Conservation (phyloP, 2,113 vertebrate species). For the Pelecanoides urinatrix region DNA sequence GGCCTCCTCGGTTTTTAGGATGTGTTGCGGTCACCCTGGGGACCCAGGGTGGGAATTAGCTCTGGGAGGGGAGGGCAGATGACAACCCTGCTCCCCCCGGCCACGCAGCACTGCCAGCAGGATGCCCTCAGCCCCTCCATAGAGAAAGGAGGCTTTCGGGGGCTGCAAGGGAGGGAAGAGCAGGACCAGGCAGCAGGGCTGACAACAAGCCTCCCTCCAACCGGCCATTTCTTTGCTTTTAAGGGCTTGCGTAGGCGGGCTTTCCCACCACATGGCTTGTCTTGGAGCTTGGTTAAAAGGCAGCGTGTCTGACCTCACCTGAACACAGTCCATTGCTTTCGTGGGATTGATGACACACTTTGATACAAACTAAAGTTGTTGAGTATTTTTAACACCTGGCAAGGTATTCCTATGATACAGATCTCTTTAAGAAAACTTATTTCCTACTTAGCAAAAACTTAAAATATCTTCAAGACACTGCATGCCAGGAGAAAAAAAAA, state of each 20-base stretch:
- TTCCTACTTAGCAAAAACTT: not conserved
- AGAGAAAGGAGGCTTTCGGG: not conserved
- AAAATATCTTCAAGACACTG: not conserved
- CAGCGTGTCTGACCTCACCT: not conserved
- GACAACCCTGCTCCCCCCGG: not conserved
- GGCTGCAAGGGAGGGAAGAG: not conserved
- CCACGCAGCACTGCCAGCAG: fast-evolving
- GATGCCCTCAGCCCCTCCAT: fast-evolving
- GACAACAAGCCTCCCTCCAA: not conserved
- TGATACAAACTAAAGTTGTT: not conserved
- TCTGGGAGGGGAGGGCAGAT: not conserved
- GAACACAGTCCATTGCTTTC: not conserved
- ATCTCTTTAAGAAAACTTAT: not conserved
- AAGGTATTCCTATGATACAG: not conserved
- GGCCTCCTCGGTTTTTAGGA: not conserved
- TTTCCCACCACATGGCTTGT: not conserved
- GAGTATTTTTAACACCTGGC: not conserved
- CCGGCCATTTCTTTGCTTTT: not conserved
- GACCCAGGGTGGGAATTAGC: not conserved
- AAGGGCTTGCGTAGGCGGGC: not conserved
- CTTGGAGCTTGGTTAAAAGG: not conserved
- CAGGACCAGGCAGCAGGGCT: not conserved
- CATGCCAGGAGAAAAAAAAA: not conserved
- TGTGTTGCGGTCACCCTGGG: fast-evolving
- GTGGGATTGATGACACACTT: not conserved